Conservation (phyloP, 1,140 invertebrate species). For the Megathymus violae region DNA sequence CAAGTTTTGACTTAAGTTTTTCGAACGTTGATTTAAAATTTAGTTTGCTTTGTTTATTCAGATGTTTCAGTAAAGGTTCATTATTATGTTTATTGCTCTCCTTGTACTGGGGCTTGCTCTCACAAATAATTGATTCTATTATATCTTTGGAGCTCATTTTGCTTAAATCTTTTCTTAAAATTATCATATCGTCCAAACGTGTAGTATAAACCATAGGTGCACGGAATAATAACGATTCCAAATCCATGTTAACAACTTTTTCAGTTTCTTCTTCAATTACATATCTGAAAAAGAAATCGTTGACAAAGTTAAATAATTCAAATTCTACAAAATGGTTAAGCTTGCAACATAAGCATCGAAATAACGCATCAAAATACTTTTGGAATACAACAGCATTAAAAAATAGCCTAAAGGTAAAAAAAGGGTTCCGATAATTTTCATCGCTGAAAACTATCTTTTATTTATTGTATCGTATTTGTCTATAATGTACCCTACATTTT, state of each 20-base stretch:
- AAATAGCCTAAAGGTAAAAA: too few species aligned
- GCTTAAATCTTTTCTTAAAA: constrained; percentile 25
- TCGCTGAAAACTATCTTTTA: too few species aligned
- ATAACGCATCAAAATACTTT: too few species aligned
- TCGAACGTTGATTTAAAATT: background rate
- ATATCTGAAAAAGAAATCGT: background rate
- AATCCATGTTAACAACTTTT: background rate
- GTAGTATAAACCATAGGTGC: constrained; percentile 43
- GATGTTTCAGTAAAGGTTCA: constrained; percentile 7
- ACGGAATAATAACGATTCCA: too few species aligned
- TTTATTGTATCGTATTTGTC: too few species aligned
- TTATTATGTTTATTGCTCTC: background rate
- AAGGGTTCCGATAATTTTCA: too few species aligned
- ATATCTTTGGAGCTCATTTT: background rate
- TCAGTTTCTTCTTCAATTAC: too few species aligned
- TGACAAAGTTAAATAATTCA: too few species aligned
- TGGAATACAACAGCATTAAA: too few species aligned
- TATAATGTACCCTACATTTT: too few species aligned
- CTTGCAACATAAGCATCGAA: too few species aligned
- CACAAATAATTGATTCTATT: constrained; percentile 18
- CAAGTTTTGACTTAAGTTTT: background rate
- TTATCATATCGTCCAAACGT: constrained; percentile 48
- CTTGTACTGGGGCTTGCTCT: constrained; percentile 32
- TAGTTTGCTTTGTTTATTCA: background rate
- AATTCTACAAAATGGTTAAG: too few species aligned